Evolutionary conservation across 2,113 vertebrate species (phyloP).

Genomic region (Corvus cornix): DNA sequence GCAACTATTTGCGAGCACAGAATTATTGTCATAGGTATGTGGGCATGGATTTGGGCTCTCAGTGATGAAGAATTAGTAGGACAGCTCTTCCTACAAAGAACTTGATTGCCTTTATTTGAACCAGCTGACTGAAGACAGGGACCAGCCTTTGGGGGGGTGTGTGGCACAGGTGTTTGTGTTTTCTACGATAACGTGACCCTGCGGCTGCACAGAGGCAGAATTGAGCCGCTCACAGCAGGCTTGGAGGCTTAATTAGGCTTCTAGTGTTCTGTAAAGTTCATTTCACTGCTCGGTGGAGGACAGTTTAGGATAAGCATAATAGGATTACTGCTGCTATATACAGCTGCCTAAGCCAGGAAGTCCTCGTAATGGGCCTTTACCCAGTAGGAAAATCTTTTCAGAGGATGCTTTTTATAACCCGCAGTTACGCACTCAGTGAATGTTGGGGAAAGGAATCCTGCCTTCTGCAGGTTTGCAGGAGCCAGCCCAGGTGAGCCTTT

Average conservation of each 20-base stretch:
- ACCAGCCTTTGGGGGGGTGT: too few relatives aligned
- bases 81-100: not conserved
- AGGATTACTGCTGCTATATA: slow-evolving; percentile 70
- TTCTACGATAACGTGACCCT: not conserved
- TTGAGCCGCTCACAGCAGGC: not conserved
- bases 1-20: not conserved
- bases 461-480: not conserved
- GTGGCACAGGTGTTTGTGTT: not conserved
- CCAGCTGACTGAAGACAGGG: not conserved
- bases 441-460: not conserved
- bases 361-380: slow-evolving; percentile 62
- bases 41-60: not conserved
- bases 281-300: slow-evolving; percentile 59
- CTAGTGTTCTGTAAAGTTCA: slow-evolving; percentile 50
- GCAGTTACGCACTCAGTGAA: not conserved
- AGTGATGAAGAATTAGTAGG: not conserved
- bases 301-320: slow-evolving; percentile 71
- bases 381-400: slow-evolving; percentile 43
- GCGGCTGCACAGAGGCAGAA: not conserved
- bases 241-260: slow-evolving; percentile 40
- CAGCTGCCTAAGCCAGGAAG: slow-evolving; percentile 68
- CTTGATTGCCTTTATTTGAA: not conserved
- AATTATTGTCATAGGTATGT: accelerated
- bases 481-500: not conserved
- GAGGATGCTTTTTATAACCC: slow-evolving; percentile 18